Evolutionary conservation across 2,888 invertebrate species (phyloP), one percentile per base, ranked within the genome.

Genomic region (Tyria jacobaeae): DNA sequence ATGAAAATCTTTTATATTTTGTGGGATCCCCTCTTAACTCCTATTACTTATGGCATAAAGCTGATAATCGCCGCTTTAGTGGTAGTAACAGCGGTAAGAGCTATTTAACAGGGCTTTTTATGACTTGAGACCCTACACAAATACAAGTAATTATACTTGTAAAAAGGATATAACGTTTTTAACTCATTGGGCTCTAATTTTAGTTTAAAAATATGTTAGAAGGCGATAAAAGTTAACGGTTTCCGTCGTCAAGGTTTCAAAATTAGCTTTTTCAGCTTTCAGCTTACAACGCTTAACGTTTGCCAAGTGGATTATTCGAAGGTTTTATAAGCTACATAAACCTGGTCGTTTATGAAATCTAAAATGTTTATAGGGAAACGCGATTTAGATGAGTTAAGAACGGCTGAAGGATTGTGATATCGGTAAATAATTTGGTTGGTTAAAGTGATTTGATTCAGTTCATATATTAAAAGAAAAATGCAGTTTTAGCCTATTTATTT

Each of bases 31-130:
- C 47, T 64, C 53, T 57, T 62, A 49, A 59, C 70, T 79, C 80
- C 70, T 71, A 58, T 80, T 59, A 72, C 79, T 83, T 79, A 68
- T 6, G 57, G 78, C 79, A 68, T 79, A 71, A 76, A 75, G 71
- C 69, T 80, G 83, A 85, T 88, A 86, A 84, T 86, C 81, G 82
- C 76, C 77, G 75, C 76, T 85, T 86, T 83, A 87, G 81, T 84
- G 80, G 76, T 81, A 81, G 79, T 84, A 85, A 86, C 79, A 77
- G 78, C 74, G 77, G 75, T 74, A 81, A 85, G 82, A 79, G 82
- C 84, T 79, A 85, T 86, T 86, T 82, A 76, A 81, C 72, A 75
- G 76, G 76, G 77, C 80, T 76, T 79, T 88, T 89, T 85, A 87
- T 81, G 77, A 76, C 80, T 71, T 67, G 57, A 80, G 66, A 81